Evolutionary conservation across 2,888 invertebrate species (phyloP).

Genomic region (Schizaphis graminum): DNA sequence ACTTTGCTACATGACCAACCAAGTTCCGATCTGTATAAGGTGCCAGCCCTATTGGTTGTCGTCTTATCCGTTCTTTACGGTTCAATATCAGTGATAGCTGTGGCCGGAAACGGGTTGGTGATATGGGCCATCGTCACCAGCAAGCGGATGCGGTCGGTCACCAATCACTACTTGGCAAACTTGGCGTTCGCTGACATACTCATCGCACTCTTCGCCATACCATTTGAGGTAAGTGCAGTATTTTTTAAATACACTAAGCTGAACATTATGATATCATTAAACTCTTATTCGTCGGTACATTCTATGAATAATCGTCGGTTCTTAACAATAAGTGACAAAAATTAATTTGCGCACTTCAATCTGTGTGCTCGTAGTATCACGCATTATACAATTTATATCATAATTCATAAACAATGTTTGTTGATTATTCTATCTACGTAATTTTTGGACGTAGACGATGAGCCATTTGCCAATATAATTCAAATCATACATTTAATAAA

Average conservation of each 20-base stretch:
- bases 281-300: neutral
- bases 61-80: constrained; percentile 85
- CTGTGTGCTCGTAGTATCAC: neutral
- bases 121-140: constrained; percentile 87
- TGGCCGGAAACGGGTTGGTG: constrained; percentile 86
- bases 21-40: constrained; percentile 75
- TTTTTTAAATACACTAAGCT: neutral
- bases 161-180: constrained; percentile 89
- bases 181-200: constrained; percentile 88
- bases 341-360: neutral
- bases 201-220: constrained; percentile 87
- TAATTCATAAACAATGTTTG: neutral
- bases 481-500: neutral
- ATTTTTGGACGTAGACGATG: neutral
- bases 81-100: constrained; percentile 83
- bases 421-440: neutral
- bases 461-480: neutral
- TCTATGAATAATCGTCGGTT: neutral
- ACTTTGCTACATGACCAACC: constrained; percentile 71
- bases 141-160: constrained; percentile 84
- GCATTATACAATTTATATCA: neutral
- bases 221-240: constrained; percentile 77
- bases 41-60: constrained; percentile 81
- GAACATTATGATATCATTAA: neutral
- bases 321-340: neutral